Base-by-base conservation (phyloP, 35 echinoderm and acorn worm species). In the Eucidaris tribuloides region DNA sequence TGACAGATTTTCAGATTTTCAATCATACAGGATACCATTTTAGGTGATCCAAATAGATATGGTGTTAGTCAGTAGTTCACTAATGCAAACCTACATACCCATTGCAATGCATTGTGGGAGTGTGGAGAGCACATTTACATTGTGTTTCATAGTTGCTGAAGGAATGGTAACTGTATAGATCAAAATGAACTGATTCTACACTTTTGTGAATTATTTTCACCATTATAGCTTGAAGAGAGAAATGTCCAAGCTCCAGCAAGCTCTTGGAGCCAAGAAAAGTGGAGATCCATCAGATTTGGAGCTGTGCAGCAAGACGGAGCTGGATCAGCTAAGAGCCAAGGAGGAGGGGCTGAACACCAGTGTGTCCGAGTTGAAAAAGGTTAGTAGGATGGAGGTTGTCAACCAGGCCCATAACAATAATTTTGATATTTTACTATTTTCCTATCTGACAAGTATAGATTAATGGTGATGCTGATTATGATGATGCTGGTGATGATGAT, bases 251-350 rank as follows among this genome's bases (percentile, higher is more conserved):
- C 77, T 88, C 9, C 85, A 88, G 42, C 46, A 41, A 62, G 85
- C 76, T 18, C 31, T 88, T 18, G 85, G 85, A 14, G 48, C 76
- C 19, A 60, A 78, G 2, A 74, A 80, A 62, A 77, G 60, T 35
- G 76, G 58, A 31, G 77, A 63, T 27, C 76, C 77, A 45, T 62
- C 85, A 14, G 42, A 34, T 43, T 19, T 88, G 66, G 60, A 81
- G 77, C 52, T 88, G 20, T 88, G 58, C 71, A 80, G 44, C 39
- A 79, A 60, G 30, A 62, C 30, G 23, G 76, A 79, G 0, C 22
- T 88, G 42, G 85, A 80, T 42, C 58, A 88, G 45, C 61, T 88
- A 58, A 79, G 61, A 22, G 58, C 65, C 20, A 77, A 88, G 23
- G 37, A 79, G 7, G 61, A 81, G 38, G 64, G 66, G 38, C 58